Conservation (phyloP, 2,113 vertebrate genomes). For the Leiothrix lutea region DNA sequence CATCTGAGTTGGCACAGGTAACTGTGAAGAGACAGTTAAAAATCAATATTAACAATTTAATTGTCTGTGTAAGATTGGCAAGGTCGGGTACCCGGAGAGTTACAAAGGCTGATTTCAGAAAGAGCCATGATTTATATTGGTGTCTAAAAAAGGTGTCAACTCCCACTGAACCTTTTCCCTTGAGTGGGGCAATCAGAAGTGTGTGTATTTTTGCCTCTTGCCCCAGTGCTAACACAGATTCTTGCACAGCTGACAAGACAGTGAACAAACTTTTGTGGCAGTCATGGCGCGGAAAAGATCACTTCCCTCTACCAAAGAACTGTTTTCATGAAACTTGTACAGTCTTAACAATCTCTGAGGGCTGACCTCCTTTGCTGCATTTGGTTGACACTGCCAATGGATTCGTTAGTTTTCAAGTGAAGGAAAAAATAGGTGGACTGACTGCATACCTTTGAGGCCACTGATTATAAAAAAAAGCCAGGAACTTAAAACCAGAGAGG, state of each 20-base stretch:
- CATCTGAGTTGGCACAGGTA: neutral
- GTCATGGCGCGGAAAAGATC: neutral
- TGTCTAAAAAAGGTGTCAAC: neutral
- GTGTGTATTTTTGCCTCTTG: accelerated
- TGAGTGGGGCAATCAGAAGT: neutral
- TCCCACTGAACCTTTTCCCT: neutral
- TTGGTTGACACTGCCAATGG: neutral
- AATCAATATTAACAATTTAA: neutral
- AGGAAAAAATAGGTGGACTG: neutral
- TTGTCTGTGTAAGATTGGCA: neutral
- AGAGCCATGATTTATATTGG: neutral
- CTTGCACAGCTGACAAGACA: neutral
- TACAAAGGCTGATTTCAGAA: neutral
- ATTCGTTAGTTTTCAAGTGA: neutral
- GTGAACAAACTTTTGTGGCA: neutral
- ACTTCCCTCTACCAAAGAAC: neutral
- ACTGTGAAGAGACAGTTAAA: neutral
- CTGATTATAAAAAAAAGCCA: neutral
- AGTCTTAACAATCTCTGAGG: neutral
- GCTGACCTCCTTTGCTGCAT: neutral
- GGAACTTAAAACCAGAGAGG: neutral
- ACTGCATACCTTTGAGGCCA: neutral
- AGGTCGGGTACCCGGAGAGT: neutral
- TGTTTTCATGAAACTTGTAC: neutral
- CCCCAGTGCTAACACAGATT: neutral